Conservation (phyloP, 2,113 vertebrate genomes). For the Sterrhoptilus dennistouni region DNA sequence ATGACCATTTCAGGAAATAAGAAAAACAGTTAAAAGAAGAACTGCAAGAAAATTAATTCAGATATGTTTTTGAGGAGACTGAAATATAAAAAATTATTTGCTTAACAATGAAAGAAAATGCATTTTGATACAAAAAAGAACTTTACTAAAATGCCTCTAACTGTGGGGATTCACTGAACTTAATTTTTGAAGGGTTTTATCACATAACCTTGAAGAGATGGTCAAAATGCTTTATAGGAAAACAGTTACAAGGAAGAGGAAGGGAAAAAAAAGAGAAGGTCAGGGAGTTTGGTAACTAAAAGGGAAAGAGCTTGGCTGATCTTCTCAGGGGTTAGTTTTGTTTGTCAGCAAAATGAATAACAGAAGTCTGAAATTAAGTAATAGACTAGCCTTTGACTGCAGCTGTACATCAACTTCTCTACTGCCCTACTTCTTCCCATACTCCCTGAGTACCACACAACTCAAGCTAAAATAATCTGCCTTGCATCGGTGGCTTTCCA, state of each 20-base stretch:
- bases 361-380: conserved; percentile 33
- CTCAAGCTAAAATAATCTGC: not conserved
- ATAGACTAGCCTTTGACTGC: conserved; percentile 54
- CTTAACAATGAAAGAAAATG: not conserved
- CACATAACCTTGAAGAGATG: not conserved
- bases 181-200: not conserved
- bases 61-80: not conserved
- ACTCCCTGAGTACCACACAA: not conserved
- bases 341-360: conserved; percentile 58
- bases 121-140: not conserved
- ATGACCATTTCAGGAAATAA: not conserved
- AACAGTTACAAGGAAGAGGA: not conserved
- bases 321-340: conserved; percentile 40
- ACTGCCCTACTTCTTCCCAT: not conserved
- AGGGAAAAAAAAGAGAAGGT: not conserved
- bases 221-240: not conserved
- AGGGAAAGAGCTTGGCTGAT: conserved; percentile 32
- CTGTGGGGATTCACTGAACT: not conserved
- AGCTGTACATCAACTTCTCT: conserved; percentile 26
- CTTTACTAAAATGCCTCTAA: not conserved
- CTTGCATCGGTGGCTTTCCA: not conserved
- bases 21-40: not conserved
- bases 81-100: not conserved
- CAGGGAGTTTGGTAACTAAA: conserved; percentile 23
- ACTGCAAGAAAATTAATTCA: not conserved